Percentiles rank a stretch among this genome's conserved stretches.
phyloP scores from a whole-genome alignment of 2,113 vertebrate species.

The Phocoena sinus region DNA sequence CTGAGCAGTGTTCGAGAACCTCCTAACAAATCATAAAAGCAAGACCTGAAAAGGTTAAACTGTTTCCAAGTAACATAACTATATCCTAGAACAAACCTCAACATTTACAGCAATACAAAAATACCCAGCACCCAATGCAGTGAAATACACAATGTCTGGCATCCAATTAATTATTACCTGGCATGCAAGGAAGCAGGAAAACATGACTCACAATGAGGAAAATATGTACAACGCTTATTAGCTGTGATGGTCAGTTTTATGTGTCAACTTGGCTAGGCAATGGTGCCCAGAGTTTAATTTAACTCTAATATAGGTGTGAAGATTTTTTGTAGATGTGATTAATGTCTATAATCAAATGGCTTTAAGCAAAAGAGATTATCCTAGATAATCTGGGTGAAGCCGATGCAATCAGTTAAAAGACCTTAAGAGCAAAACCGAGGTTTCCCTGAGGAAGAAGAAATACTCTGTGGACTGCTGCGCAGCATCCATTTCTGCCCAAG shows the following conservation, averaged over 20 bases:
- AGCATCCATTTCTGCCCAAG: neutral
- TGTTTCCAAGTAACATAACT: neutral
- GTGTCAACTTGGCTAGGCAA: neutral
- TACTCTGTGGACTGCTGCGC: neutral
- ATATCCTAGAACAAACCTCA: neutral
- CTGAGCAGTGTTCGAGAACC: neutral
- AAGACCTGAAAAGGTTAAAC: neutral
- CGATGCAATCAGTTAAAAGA: neutral
- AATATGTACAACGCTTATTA: neutral
- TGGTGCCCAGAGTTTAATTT: neutral
- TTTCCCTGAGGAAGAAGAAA: neutral
- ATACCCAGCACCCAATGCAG: neutral
- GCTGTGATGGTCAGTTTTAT: neutral
- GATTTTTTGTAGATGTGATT: neutral
- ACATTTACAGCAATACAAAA: neutral
- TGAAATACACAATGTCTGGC: neutral
- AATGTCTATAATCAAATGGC: neutral
- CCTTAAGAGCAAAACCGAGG: neutral
- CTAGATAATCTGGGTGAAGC: neutral
- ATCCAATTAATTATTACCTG: neutral
- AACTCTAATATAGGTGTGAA: neutral
- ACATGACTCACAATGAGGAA: neutral
- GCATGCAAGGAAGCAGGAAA: neutral
- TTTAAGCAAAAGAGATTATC: neutral
- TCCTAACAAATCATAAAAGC: neutral